phyloP scores from a whole-genome alignment of 2,113 vertebrate species.

The Entosphenus tridentatus region DNA sequence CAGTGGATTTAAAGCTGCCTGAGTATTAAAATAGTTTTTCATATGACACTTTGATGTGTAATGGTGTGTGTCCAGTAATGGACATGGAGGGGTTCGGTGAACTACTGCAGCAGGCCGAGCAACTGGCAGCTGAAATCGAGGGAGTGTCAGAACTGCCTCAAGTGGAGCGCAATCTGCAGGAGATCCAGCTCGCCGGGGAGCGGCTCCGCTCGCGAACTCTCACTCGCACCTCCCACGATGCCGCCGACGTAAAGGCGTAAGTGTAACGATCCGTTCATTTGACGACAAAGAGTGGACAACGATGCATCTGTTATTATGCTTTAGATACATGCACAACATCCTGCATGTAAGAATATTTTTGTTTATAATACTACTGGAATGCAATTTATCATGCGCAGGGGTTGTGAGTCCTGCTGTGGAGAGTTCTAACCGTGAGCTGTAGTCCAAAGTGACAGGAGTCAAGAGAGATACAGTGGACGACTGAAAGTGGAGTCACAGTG shows the following conservation, averaged over 20 bases:
- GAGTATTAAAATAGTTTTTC: no score
- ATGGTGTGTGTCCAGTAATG: conserved; percentile 22
- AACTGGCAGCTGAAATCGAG: conserved; percentile 83
- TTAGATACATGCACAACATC: background rate
- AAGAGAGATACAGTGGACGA: no score
- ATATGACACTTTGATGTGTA: no score
- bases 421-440: no score
- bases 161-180: conserved; percentile 71
- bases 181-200: conserved; percentile 86
- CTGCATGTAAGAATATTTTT: background rate
- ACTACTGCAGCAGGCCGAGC: conserved; percentile 85
- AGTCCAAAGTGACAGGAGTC: no score
- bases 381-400: background rate
- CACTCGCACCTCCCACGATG: conserved; percentile 79
- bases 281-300: background rate
- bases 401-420: no score
- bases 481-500: no score
- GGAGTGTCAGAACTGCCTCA: conserved; percentile 80
- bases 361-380: background rate
- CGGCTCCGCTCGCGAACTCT: conserved; percentile 68
- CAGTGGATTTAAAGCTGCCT: no score
- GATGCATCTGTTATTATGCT: background rate
- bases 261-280: conserved; percentile 12
- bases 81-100: conserved; percentile 80
- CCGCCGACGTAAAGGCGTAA: conserved; percentile 90